Evolutionary conservation across 2,888 invertebrate genomes (phyloP).

Genomic region (Lissocephala sabroskyi): DNA sequence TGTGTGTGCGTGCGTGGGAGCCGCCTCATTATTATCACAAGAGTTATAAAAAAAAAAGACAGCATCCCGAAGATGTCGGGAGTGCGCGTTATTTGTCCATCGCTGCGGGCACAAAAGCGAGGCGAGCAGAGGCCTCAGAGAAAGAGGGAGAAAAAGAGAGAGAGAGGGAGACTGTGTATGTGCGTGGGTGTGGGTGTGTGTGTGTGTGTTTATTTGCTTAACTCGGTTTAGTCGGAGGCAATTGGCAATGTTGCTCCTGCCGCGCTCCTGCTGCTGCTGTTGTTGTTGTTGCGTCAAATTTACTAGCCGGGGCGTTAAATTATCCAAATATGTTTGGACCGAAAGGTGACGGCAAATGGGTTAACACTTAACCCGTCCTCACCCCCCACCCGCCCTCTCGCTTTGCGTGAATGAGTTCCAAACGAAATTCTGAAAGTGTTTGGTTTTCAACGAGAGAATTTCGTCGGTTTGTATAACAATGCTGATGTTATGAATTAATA

Average conservation of each 20-base stretch:
- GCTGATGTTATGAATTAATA: too few relatives aligned
- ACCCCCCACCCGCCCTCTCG: conserved; percentile 8
- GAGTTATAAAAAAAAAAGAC: background rate
- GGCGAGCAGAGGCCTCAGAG: too few relatives aligned
- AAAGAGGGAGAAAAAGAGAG: too few relatives aligned
- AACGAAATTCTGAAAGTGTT: too few relatives aligned
- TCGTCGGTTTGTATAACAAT: too few relatives aligned
- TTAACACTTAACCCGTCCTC: conserved; percentile 52
- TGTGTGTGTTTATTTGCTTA: conserved; percentile 53
- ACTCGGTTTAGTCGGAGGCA: conserved; percentile 55
- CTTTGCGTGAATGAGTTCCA: conserved; percentile 8
- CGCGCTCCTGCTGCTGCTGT: conserved; percentile 4
- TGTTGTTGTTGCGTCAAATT: conserved; percentile 42
- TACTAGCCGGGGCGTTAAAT: conserved; percentile 62
- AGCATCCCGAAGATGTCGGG: too few relatives aligned
- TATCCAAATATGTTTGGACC: conserved; percentile 55
- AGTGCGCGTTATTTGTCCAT: too few relatives aligned
- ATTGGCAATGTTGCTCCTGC: conserved; percentile 4
- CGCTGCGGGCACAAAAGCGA: too few relatives aligned
- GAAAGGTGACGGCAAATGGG: conserved; percentile 62
- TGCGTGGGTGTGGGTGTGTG: conserved; percentile 5
- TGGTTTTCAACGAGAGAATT: too few relatives aligned
- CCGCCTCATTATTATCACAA: conserved; percentile 49
- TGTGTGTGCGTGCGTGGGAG: conserved; percentile 7
- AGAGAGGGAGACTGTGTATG: background rate